Conservation (phyloP, 2,888 invertebrate species). For the Tiphia femorata region DNA sequence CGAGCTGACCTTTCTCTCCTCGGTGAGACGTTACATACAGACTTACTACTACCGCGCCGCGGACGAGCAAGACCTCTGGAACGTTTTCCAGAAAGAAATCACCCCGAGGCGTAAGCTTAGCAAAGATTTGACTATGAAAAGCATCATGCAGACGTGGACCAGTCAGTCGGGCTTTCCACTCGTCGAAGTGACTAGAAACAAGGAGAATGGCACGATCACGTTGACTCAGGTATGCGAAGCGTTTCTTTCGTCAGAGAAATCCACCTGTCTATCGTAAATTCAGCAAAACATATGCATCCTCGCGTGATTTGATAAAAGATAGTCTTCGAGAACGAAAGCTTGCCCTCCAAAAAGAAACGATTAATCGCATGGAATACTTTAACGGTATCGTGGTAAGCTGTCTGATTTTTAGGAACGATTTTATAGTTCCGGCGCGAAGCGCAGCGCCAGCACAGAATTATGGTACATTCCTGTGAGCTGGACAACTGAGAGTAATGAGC, state of each 20-base stretch:
- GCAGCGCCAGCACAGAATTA: conserved; percentile 46
- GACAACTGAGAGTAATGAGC: conserved; percentile 60
- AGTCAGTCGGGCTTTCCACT: conserved; percentile 79
- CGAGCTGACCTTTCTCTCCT: conserved; percentile 72
- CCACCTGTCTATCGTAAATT: no score
- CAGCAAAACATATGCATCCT: no score
- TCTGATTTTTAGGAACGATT: conserved; percentile 42
- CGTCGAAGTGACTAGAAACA: conserved; percentile 71
- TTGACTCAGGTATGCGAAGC: conserved; percentile 63
- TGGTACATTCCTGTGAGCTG: conserved; percentile 73
- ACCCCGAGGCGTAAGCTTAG: conserved; percentile 66
- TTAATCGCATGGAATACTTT: no score
- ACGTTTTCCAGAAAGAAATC: conserved; percentile 68
- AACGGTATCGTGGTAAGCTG: no score
- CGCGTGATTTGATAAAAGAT: no score
- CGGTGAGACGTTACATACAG: conserved; percentile 71
- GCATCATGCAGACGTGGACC: conserved; percentile 80
- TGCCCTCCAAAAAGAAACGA: no score
- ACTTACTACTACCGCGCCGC: conserved; percentile 74
- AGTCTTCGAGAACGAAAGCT: no score
- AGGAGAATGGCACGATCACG: conserved; percentile 60
- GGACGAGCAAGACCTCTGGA: conserved; percentile 79
- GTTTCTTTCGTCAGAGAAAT: no score
- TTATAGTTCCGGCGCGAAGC: conserved; percentile 35
- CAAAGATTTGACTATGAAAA: conserved; percentile 70